phyloP scores from a whole-genome alignment of 2,797 vertebrate species.

The Semotilus atromaculatus region DNA sequence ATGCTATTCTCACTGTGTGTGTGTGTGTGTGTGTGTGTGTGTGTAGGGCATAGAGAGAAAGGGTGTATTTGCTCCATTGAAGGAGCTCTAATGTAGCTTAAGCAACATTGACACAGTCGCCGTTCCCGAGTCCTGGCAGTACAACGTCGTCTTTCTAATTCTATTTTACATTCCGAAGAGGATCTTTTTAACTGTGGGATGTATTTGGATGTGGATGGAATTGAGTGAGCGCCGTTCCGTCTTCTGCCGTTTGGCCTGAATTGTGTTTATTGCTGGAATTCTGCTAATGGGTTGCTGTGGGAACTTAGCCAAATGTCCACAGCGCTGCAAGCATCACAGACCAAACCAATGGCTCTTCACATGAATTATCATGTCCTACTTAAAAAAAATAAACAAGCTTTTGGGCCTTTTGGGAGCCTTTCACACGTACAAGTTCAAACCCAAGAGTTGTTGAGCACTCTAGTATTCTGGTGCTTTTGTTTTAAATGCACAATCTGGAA shows the following conservation, averaged over 20 bases:
- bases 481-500: conserved; percentile 41
- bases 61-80: conserved; percentile 24
- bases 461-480: conserved; percentile 34
- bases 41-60: background rate
- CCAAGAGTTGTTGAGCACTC: conserved; percentile 39
- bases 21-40: conserved; percentile 5
- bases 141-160: background rate
- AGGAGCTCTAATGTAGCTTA: conserved; percentile 35
- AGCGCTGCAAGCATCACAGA: conserved; percentile 12
- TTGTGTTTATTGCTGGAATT: conserved; percentile 49
- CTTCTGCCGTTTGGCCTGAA: conserved; percentile 34
- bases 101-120: conserved; percentile 41
- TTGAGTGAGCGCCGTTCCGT: background rate
- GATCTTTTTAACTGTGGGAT: conserved; percentile 34
- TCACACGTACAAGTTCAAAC: conserved; percentile 40
- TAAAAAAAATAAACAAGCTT: conserved; percentile 49
- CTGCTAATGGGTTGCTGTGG: conserved; percentile 56
- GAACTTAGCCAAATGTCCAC: conserved; percentile 50
- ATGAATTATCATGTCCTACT: conserved; percentile 53
- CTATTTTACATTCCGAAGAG: conserved; percentile 30
- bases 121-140: conserved; percentile 16
- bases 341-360: conserved; percentile 46
- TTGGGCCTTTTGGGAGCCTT: conserved; percentile 44
- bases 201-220: conserved; percentile 31
- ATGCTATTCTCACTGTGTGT: conserved; percentile 32